Percentiles rank a stretch among this genome's conserved stretches.
Evolutionary conservation across 1,140 invertebrate species (phyloP).

Genomic region (Homalodisca vitripennis): DNA sequence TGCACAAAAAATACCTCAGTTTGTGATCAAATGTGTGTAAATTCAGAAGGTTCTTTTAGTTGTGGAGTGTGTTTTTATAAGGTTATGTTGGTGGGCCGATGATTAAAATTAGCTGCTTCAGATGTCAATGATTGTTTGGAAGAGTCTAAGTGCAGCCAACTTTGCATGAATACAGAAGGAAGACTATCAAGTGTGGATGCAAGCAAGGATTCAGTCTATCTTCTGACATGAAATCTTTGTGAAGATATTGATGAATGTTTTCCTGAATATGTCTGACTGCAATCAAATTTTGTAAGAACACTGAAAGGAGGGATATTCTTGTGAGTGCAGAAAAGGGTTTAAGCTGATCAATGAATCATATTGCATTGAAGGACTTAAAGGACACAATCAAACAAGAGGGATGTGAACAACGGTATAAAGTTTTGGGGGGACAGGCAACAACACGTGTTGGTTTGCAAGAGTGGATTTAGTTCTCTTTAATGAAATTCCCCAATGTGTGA

Average conservation of each 20-base stretch:
- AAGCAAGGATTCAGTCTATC: conserved; percentile 61
- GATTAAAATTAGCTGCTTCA: conserved; percentile 49
- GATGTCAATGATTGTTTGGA: conserved; percentile 56
- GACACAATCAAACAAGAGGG: not conserved
- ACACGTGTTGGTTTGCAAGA: not conserved
- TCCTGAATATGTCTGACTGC: conserved; percentile 46
- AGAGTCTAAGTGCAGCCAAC: conserved; percentile 26
- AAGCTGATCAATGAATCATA: not conserved
- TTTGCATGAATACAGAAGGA: conserved; percentile 59
- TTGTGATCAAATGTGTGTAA: conserved; percentile 52
- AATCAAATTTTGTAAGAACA: conserved; percentile 50
- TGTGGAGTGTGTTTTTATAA: conserved; percentile 64
- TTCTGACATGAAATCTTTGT: conserved; percentile 59
- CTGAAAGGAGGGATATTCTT: conserved; percentile 56
- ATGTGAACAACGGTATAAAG: not conserved
- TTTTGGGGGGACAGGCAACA: not conserved
- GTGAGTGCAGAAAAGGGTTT: conserved; percentile 56
- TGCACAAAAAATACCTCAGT: not conserved
- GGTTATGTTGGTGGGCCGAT: conserved; percentile 44
- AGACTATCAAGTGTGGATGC: conserved; percentile 64
- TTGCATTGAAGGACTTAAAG: not conserved
- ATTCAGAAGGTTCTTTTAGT: conserved; percentile 58
- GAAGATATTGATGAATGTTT: conserved; percentile 56
- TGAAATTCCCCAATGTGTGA: conserved; percentile 2
- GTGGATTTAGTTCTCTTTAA: not conserved